These are phyloP conservation scores for Cynodonichthys magdalenae DNA, from an alignment of 2,797 vertebrate species.

Conservation along the genomic window DNA sequence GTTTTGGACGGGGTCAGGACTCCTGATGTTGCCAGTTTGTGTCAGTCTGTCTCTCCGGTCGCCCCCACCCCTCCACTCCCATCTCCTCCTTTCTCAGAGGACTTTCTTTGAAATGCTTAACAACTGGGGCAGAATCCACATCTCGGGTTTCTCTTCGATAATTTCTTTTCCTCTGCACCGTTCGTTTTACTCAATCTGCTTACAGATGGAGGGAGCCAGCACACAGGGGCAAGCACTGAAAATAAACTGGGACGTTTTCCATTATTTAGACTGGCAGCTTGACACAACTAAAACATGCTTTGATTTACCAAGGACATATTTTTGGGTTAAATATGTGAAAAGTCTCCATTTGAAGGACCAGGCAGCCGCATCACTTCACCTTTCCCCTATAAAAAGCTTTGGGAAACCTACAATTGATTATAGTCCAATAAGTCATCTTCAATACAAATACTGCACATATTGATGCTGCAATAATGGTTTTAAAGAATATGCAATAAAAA, in stretches of 20 bases:
- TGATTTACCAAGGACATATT: slow-evolving; percentile 14
- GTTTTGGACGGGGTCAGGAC: slow-evolving; percentile 33
- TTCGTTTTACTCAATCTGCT: neutral
- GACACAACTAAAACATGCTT: slow-evolving; percentile 31
- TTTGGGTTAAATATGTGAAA: neutral
- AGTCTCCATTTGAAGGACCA: neutral
- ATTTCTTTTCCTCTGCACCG: slow-evolving; percentile 33
- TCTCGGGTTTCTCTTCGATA: slow-evolving; percentile 46
- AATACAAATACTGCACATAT: neutral
- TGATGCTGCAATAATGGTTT: neutral
- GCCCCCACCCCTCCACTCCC: slow-evolving; percentile 47
- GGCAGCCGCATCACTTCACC: too few relatives aligned
- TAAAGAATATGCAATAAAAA: too few relatives aligned
- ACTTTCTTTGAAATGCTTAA: slow-evolving; percentile 73
- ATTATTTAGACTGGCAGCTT: slow-evolving; percentile 32
- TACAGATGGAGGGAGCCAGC: slow-evolving; percentile 23
- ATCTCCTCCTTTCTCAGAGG: slow-evolving; percentile 61
- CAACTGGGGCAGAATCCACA: slow-evolving; percentile 61
- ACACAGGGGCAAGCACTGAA: neutral
- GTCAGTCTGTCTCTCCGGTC: slow-evolving; percentile 18
- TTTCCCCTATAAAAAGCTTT: too few relatives aligned
- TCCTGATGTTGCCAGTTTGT: slow-evolving; percentile 31
- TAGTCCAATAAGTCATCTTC: too few relatives aligned
- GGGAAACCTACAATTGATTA: too few relatives aligned
- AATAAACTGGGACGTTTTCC: slow-evolving; percentile 10